Evolutionary conservation across 2,797 vertebrate genomes (phyloP), one percentile per base, ranked within the genome.

Genomic region (Aselliscus stoliczkanus): DNA sequence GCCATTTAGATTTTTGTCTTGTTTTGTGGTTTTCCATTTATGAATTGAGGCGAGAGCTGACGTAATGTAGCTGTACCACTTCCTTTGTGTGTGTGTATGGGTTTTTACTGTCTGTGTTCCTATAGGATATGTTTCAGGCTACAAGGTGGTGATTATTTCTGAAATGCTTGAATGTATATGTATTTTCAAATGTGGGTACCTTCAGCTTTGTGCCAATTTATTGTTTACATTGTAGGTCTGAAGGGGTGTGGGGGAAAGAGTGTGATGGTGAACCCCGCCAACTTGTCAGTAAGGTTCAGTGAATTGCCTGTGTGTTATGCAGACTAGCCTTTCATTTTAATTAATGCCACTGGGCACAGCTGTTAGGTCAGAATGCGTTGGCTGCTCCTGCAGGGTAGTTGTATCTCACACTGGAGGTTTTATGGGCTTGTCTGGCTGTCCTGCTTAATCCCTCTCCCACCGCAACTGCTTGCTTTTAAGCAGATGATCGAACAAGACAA

Each of bases 11-110:
- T 97, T 98, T 98, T 97, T 94, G 96, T 94, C 97, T 97, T 96
- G 95, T 98, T 97, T 98, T 98, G 98, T 27, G 98, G 98, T 97
- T 95, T 96, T 96, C 95, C 97, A 97, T 98, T 99, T 98, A 98
- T 98, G 98, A 99, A 99, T 99, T 97, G 96, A 98, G 98, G 98
- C 98, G 60, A 98, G 97, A 97, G 97, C 97, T 98, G 98, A 98
- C 98, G 98, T 98, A 98, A 99, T 99, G 98, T 98, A 98, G 98
- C 98, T 83, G 86, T 94, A 90, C 98, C 98, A 98, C 98, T 98
- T 98, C 98, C 98, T 98, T 98, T 98, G 98, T 98, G 98, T 98
- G 98, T 98, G 96, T 90, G 72, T 98, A 95, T 98, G 97, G 98
- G 97, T 98, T 94, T 97, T 98, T 96, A 64, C 34, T 96, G 96